Conservation (phyloP, 2,888 invertebrate species). For the Amblyteles armatorius region DNA sequence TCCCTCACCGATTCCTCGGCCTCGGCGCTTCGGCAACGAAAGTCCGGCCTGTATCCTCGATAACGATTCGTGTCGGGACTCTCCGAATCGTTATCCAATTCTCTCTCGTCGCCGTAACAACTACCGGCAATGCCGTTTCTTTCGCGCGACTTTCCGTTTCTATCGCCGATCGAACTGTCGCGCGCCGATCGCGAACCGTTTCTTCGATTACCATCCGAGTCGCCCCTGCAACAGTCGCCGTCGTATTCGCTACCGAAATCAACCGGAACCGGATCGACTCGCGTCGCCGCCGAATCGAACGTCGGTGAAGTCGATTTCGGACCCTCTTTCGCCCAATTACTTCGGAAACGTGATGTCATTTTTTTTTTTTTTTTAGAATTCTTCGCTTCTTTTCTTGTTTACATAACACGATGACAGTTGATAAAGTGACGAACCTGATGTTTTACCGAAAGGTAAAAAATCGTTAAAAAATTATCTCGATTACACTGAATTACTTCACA, state of each 20-base stretch:
- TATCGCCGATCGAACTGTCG: slow-evolving; percentile 43
- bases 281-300: slow-evolving; percentile 42
- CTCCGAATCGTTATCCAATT: slow-evolving; percentile 51
- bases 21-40: slow-evolving; percentile 52
- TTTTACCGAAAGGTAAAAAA: neutral
- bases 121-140: slow-evolving; percentile 29
- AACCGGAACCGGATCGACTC: slow-evolving; percentile 27
- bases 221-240: slow-evolving; percentile 17
- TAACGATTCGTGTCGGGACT: slow-evolving; percentile 52
- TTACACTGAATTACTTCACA: neutral
- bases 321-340: slow-evolving; percentile 73
- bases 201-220: neutral
- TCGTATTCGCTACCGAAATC: slow-evolving; percentile 27
- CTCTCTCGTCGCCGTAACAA: slow-evolving; percentile 55
- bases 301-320: slow-evolving; percentile 67
- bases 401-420: neutral
- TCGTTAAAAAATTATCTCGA: neutral
- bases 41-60: slow-evolving; percentile 48
- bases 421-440: neutral
- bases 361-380: no score
- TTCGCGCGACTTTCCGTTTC: slow-evolving; percentile 64
- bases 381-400: neutral
- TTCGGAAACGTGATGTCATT: slow-evolving; percentile 80
- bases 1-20: slow-evolving; percentile 60
- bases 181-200: slow-evolving; percentile 29